A percentile compares a stretch with the other conserved stretches of the same genome.
These are phyloP conservation scores for Heliconius ethilla DNA, from an alignment of 2,888 invertebrate species.

Conservation along the genomic window DNA sequence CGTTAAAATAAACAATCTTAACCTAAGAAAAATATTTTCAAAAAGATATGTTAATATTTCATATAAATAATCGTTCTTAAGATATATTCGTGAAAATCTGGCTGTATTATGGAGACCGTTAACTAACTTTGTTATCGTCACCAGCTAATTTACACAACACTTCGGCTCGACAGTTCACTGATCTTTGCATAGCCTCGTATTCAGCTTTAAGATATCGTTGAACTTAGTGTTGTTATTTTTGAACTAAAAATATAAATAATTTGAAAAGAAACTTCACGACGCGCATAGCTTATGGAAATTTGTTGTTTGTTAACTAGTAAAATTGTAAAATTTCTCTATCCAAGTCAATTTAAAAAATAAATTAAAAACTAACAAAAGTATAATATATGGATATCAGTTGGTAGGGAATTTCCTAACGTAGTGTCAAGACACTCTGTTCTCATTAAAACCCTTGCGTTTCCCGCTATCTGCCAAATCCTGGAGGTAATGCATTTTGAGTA, in stretches of 20 bases:
- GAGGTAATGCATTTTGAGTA: too few relatives aligned
- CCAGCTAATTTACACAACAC: conserved; percentile 43
- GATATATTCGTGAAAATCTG: too few relatives aligned
- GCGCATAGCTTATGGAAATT: not conserved
- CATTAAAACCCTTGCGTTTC: too few relatives aligned
- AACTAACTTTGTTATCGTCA: conserved; percentile 45
- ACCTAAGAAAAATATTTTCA: too few relatives aligned
- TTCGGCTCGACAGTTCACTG: conserved; percentile 38
- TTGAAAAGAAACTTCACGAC: not conserved
- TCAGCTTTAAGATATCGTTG: conserved; percentile 29
- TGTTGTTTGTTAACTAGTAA: not conserved
- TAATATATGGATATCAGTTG: not conserved
- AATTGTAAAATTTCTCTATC: not conserved
- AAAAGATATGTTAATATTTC: too few relatives aligned
- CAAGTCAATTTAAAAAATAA: not conserved
- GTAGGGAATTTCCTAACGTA: too few relatives aligned
- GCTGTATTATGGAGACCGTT: conserved; percentile 34
- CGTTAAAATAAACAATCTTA: too few relatives aligned
- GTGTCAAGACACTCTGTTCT: too few relatives aligned
- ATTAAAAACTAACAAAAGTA: not conserved
- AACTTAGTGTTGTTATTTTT: conserved; percentile 27
- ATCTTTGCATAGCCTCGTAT: conserved; percentile 39
- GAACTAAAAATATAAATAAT: conserved; percentile 1
- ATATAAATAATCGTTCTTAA: too few relatives aligned
- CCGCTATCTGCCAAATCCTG: too few relatives aligned